phyloP scores from a whole-genome alignment of 2,113 vertebrate genomes.

The Rafetus swinhoei region DNA sequence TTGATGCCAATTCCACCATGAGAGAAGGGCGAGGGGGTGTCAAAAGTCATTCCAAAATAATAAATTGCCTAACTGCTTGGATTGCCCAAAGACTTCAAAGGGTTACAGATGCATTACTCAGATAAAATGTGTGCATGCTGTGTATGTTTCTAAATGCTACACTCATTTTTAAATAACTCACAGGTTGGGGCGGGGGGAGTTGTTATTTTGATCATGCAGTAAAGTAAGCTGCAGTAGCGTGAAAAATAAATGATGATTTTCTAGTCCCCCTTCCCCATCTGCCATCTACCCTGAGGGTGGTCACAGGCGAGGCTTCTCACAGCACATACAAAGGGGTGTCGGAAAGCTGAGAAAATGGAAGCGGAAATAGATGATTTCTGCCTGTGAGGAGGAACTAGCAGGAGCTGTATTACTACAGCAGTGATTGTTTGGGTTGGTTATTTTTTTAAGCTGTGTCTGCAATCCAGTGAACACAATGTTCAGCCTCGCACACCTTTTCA shows the following conservation, averaged over 20 bases:
- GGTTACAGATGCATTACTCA: slow-evolving; percentile 48
- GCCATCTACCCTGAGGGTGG: slow-evolving; percentile 42
- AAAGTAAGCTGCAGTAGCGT: slow-evolving; percentile 63
- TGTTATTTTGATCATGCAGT: slow-evolving; percentile 31
- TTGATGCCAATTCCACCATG: not conserved
- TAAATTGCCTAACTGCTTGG: not conserved
- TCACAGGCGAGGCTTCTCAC: not conserved
- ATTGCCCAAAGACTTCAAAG: slow-evolving; percentile 37
- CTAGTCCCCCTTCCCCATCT: not conserved
- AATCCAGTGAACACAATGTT: slow-evolving; percentile 33
- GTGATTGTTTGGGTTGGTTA: rapidly evolving
- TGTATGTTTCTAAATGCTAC: slow-evolving; percentile 59
- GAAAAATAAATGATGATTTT: slow-evolving; percentile 73
- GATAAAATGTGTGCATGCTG: slow-evolving; percentile 37
- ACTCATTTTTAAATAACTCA: slow-evolving; percentile 69
- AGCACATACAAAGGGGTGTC: not conserved
- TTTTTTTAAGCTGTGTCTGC: not conserved
- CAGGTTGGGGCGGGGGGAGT: slow-evolving; percentile 7
- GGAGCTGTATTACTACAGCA: not conserved
- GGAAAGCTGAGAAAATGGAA: not conserved
- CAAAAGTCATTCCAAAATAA: not conserved
- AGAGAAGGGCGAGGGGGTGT: not conserved
- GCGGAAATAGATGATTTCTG: not conserved
- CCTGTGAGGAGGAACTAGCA: not conserved
- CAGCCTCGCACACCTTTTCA: slow-evolving; percentile 37